Conservation (phyloP, 1,140 invertebrate genomes). For the Sycobia sp. region DNA sequence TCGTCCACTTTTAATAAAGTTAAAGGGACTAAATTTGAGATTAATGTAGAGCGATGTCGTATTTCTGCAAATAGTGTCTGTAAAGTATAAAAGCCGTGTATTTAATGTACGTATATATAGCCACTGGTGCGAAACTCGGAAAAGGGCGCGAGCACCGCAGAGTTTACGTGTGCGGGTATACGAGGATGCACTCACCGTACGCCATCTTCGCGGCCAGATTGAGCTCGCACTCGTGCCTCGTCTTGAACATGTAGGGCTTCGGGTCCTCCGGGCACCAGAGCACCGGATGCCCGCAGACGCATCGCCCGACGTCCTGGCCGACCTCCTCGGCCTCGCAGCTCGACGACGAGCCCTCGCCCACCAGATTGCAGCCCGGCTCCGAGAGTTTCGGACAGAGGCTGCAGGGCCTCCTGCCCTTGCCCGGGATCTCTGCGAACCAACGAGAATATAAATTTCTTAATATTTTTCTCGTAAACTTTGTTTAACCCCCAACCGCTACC, state of each 20-base stretch:
- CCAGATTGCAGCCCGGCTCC: conserved; percentile 53
- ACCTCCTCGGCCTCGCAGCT: conserved; percentile 3
- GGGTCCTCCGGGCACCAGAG: conserved; percentile 56
- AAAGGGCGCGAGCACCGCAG: too few species aligned
- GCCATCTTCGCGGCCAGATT: conserved; percentile 57
- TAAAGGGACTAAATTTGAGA: too few species aligned
- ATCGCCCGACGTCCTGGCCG: conserved; percentile 45
- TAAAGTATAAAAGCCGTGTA: too few species aligned
- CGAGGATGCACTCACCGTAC: conserved; percentile 48
- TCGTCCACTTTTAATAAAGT: too few species aligned
- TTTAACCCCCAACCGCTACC: too few species aligned
- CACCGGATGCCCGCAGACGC: conserved; percentile 56
- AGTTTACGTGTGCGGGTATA: too few species aligned
- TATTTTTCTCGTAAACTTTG: too few species aligned
- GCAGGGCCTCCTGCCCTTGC: conserved; percentile 56
- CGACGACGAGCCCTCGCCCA: conserved; percentile 46
- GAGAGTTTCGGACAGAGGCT: conserved; percentile 50
- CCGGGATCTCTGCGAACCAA: conserved; percentile 52
- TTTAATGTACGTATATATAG: too few species aligned
- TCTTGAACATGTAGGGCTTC: conserved; percentile 52
- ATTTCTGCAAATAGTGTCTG: too few species aligned
- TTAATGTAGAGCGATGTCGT: too few species aligned
- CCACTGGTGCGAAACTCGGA: too few species aligned
- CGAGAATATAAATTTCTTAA: not conserved
- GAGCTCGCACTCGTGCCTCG: conserved; percentile 55